Conservation (phyloP, 2,113 vertebrate species). For the Corvus hawaiiensis region DNA sequence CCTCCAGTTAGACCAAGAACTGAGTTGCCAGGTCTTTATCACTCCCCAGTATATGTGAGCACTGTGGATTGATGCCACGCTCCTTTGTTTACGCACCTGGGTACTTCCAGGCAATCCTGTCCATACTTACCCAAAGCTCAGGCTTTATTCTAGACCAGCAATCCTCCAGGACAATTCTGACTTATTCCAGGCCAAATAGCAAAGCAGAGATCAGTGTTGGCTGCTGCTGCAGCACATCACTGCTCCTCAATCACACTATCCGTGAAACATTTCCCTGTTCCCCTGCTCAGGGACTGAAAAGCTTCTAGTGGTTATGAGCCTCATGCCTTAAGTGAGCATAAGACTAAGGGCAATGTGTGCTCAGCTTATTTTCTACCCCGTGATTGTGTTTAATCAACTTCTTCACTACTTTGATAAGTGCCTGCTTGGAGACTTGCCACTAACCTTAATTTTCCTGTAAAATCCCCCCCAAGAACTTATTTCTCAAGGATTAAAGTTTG, state of each 20-base stretch:
- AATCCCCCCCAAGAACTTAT: slow-evolving; percentile 16
- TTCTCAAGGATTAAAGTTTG: slow-evolving; percentile 49
- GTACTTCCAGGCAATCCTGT: background rate
- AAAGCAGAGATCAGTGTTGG: background rate
- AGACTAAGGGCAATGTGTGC: background rate
- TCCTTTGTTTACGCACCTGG: accelerated
- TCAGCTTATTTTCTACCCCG: slow-evolving; percentile 18
- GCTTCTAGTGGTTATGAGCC: background rate
- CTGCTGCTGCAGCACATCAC: background rate
- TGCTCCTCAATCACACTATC: background rate
- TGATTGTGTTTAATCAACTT: slow-evolving; percentile 34
- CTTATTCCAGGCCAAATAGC: background rate
- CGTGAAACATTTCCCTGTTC: background rate
- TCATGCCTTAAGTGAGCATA: background rate
- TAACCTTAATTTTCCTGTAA: slow-evolving; percentile 16
- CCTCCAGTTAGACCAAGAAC: background rate
- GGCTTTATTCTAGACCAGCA: background rate
- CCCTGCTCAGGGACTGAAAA: background rate
- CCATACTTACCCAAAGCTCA: background rate
- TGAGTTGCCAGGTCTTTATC: background rate
- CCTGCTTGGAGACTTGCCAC: slow-evolving; percentile 15
- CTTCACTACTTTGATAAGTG: background rate
- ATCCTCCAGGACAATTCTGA: background rate
- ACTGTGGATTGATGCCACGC: background rate
- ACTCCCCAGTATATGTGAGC: accelerated